phyloP scores from a whole-genome alignment of 1,140 invertebrate genomes.

The Bombyx mandarina region DNA sequence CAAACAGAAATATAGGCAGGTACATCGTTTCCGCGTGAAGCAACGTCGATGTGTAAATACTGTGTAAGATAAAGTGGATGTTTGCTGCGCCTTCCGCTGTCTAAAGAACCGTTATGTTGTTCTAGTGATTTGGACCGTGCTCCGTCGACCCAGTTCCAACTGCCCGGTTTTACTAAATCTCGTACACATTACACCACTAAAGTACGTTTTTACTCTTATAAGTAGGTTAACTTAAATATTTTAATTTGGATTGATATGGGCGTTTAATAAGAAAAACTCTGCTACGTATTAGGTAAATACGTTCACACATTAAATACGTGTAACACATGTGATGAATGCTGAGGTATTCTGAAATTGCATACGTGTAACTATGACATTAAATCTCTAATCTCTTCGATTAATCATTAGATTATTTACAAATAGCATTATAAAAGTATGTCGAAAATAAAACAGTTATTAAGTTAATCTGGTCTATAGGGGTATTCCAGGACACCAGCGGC shows the following conservation, averaged over 20 bases:
- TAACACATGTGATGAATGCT: no score
- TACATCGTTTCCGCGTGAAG: slow-evolving; percentile 26
- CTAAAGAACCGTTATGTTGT: slow-evolving; percentile 69
- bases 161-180: background rate
- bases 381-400: no score
- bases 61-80: slow-evolving; percentile 52
- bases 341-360: no score
- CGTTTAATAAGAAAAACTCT: background rate
- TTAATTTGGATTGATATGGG: background rate
- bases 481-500: no score
- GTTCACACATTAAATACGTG: no score
- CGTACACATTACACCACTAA: background rate
- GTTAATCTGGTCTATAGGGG: no score
- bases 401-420: no score
- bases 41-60: slow-evolving; percentile 41
- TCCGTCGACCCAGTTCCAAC: background rate
- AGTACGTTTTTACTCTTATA: background rate
- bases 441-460: no score
- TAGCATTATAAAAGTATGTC: no score
- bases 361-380: no score
- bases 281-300: background rate
- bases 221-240: background rate
- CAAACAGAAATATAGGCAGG: slow-evolving; percentile 41
- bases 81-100: slow-evolving; percentile 44
- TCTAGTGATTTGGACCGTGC: slow-evolving; percentile 39